These are phyloP conservation scores for Archivesica marissinica DNA, from an alignment of 1,140 invertebrate species.

Conservation along the genomic window DNA sequence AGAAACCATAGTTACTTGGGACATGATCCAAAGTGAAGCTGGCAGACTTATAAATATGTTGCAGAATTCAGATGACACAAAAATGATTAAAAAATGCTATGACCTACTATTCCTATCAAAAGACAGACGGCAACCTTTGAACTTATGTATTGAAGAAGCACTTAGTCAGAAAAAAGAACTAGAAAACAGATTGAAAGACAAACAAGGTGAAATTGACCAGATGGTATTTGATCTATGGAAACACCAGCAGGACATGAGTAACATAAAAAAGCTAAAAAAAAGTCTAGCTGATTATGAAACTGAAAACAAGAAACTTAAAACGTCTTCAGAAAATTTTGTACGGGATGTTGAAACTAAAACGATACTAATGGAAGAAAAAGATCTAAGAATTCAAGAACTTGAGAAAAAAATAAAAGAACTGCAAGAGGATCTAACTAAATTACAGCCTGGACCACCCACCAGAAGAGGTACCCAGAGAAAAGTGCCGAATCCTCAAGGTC, in stretches of 20 bases:
- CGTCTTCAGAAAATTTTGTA: neutral
- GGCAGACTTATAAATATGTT: constrained; percentile 18
- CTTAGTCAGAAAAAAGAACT: constrained; percentile 26
- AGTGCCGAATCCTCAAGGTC: neutral
- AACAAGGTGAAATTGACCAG: constrained; percentile 17
- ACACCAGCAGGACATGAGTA: constrained; percentile 44
- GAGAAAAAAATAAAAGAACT: neutral
- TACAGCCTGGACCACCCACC: neutral
- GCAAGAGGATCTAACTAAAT: neutral
- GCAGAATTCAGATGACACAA: constrained; percentile 41
- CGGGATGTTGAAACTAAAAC: neutral
- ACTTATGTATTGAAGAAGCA: constrained; percentile 24
- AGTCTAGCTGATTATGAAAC: neutral
- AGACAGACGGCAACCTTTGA: constrained; percentile 38
- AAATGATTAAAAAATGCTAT: constrained; percentile 34
- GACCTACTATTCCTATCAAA: constrained; percentile 15
- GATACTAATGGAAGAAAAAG: neutral
- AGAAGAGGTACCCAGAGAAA: neutral
- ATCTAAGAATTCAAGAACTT: constrained; percentile 4
- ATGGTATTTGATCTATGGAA: constrained; percentile 52
- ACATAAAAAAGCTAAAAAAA: constrained; percentile 38
- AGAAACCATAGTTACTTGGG: constrained; percentile 21
- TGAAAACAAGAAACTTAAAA: constrained; percentile 33
- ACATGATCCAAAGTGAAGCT: constrained; percentile 5
- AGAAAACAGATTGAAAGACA: constrained; percentile 7